Evolutionary conservation across 2,113 vertebrate genomes (phyloP), one percentile per base, ranked within the genome.

Genomic region (Gymnocephalus cernua): DNA sequence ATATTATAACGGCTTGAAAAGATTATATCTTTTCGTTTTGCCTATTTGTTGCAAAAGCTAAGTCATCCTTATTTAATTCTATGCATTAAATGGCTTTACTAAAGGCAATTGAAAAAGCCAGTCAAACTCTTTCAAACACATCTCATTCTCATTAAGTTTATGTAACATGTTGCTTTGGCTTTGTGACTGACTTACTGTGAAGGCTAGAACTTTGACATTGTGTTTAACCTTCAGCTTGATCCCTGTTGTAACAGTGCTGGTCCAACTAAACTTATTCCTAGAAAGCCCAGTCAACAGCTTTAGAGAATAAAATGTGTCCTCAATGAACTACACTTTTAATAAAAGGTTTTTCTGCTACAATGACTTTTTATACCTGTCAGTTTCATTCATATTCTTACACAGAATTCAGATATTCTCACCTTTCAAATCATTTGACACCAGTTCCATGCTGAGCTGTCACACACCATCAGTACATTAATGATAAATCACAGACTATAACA

Each of bases 1-100:
- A n/a, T n/a, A n/a, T n/a, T 64, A 68, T 50, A 74, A 35, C 62
- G 57, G 58, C 66, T 45, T 82, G 66, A 77, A 82, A 66, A 61
- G 1, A 59, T 16, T 51, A 27, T 4, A 13, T 14, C 11, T 21
- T 6, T 27, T 18, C 27, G n/a, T 45, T 25, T 53, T 56, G 32
- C 5, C 8, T 44, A 4, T 76, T 45, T 29, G 6, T 64, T 70
- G 11, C 47, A 45, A 44, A 61, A 74, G 4, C 16, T 10, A 66
- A 19, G 4, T 44, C 15, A n/a, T 70, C n/a, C 1, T 45, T 38
- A n/a, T 59, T 67, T 29, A 66, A 27, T 50, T 50, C 21, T 2
- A 2, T 59, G 29, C 1, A 9, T 58, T 41, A 29, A 51, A 53
- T 25, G 15, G 25, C 19, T 72, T n/a, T 21, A 58, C 25, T 25